Conservation (phyloP, 2,797 vertebrate species). For the Falco rusticolus region DNA sequence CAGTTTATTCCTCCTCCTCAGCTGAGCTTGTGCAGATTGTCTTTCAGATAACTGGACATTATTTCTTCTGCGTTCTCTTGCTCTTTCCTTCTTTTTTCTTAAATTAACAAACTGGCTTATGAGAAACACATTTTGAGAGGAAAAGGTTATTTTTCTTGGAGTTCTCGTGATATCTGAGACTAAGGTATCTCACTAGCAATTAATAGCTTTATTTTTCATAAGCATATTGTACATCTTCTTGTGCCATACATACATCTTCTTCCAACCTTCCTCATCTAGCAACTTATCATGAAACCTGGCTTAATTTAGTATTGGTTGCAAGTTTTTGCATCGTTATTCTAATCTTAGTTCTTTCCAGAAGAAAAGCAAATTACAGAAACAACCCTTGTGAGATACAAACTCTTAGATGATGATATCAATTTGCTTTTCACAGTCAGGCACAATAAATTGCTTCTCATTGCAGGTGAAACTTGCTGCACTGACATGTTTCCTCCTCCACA, state of each 20-base stretch:
- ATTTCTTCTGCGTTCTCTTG: neutral
- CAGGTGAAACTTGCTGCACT: conserved; percentile 1
- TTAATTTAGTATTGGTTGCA: conserved; percentile 23
- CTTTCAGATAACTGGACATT: neutral
- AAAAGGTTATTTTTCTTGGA: neutral
- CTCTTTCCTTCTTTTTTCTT: neutral
- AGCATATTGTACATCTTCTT: neutral
- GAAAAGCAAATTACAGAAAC: conserved; percentile 18
- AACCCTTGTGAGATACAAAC: neutral
- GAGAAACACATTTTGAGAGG: neutral
- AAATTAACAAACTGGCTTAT: neutral
- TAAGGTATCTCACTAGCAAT: neutral
- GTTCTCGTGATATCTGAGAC: neutral
- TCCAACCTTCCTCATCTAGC: neutral
- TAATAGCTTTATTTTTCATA: neutral
- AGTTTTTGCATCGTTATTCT: neutral
- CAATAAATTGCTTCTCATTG: conserved; percentile 27
- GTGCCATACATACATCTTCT: neutral
- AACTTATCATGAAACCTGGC: neutral
- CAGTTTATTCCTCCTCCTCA: neutral
- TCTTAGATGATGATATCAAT: conserved; percentile 27
- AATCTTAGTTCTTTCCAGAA: conserved; percentile 8
- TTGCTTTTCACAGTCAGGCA: conserved; percentile 46
- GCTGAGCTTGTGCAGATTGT: neutral
- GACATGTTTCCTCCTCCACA: neutral